Percentiles rank a stretch among this genome's conserved stretches.
Evolutionary conservation across 2,113 vertebrate genomes (phyloP).

Genomic region (Bufo bufo): DNA sequence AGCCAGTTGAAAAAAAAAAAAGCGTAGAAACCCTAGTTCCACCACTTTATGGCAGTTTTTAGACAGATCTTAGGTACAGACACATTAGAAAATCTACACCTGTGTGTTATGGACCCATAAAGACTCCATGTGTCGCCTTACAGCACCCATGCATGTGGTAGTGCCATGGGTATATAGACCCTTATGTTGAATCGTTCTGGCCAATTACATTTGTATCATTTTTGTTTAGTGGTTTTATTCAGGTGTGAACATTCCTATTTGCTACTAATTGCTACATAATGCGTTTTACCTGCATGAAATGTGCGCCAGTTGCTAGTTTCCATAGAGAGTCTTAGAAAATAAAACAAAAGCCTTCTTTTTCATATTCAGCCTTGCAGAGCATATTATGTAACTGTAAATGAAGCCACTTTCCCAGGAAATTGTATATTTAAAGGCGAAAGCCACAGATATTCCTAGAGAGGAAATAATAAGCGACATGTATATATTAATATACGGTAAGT

Average conservation of each 20-base stretch:
- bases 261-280: neutral
- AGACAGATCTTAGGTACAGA: too few species aligned
- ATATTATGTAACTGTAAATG: constrained; percentile 6
- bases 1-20: too few species aligned
- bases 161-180: neutral
- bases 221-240: neutral
- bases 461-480: neutral
- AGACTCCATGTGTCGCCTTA: neutral
- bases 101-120: neutral
- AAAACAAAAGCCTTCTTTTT: constrained; percentile 1
- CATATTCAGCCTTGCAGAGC: neutral
- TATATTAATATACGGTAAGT: neutral
- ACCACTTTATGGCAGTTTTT: too few species aligned
- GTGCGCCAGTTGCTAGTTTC: neutral
- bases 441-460: neutral
- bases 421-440: neutral
- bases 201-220: neutral
- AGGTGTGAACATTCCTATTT: neutral
- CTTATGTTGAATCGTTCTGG: neutral
- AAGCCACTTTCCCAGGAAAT: constrained; percentile 18
- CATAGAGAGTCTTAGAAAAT: neutral
- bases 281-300: neutral
- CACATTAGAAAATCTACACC: too few species aligned
- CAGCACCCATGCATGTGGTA: neutral
- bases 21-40: too few species aligned